Percentiles rank a stretch among this genome's conserved stretches.
These are phyloP conservation scores for Phymorhynchus buccinoides DNA, from an alignment of 1,140 invertebrate species.

Conservation along the genomic window DNA sequence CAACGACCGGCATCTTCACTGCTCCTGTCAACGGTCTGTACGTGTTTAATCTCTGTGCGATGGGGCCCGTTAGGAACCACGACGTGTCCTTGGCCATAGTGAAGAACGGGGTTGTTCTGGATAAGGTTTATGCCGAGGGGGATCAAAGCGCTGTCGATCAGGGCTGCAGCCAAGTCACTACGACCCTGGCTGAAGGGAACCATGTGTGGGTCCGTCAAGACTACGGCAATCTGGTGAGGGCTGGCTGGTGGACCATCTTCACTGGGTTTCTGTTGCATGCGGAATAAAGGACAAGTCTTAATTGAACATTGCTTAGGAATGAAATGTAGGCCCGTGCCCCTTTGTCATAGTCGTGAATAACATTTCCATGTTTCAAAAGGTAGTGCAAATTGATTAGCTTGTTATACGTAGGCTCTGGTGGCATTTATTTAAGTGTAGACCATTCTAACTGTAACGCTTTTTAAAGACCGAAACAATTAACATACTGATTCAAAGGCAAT, in stretches of 20 bases:
- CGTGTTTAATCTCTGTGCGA: slow-evolving; percentile 33
- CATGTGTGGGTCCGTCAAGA: slow-evolving; percentile 29
- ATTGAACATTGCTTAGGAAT: too few species aligned
- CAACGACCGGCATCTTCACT: slow-evolving; percentile 44
- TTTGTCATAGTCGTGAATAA: too few species aligned
- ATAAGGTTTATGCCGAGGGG: background rate
- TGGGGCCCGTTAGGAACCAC: background rate
- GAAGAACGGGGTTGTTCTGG: background rate
- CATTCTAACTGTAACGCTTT: too few species aligned
- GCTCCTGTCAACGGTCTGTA: slow-evolving; percentile 41
- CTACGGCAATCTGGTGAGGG: background rate
- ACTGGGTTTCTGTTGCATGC: slow-evolving; percentile 18
- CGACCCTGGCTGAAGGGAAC: background rate
- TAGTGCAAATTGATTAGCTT: too few species aligned
- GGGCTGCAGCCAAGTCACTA: slow-evolving; percentile 1
- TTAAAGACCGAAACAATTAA: too few species aligned
- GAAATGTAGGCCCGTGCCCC: too few species aligned
- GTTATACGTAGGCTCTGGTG: too few species aligned
- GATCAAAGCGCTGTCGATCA: background rate
- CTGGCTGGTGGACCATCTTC: background rate
- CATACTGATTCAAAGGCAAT: too few species aligned
- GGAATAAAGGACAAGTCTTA: background rate
- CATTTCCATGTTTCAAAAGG: too few species aligned
- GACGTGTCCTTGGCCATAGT: background rate
- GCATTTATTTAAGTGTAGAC: too few species aligned